Conservation (phyloP, 1,140 invertebrate genomes). For the Aphelinus certus region DNA sequence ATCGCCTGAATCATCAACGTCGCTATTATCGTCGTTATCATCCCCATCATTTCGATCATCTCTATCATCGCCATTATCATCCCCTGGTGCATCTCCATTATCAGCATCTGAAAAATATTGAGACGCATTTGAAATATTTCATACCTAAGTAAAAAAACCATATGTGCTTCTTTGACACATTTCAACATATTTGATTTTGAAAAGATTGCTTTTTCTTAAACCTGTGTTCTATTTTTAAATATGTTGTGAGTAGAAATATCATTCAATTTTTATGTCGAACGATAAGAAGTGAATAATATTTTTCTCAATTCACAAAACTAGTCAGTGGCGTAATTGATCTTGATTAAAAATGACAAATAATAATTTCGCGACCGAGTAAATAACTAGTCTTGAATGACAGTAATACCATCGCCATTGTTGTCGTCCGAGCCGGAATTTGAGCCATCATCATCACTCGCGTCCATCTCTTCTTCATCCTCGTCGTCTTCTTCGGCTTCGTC, state of each 20-base stretch:
- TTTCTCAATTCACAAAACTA: conserved; percentile 4
- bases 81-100: conserved; percentile 53
- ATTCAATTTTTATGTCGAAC: neutral
- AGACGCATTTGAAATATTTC: too few species aligned
- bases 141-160: too few species aligned
- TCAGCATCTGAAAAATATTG: conserved; percentile 47
- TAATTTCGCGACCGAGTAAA: too few species aligned
- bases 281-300: too few species aligned
- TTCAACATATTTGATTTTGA: too few species aligned
- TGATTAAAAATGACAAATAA: too few species aligned
- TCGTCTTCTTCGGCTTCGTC: conserved; percentile 80
- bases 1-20: conserved; percentile 58
- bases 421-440: conserved; percentile 67
- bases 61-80: conserved; percentile 61
- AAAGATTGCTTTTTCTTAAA: too few species aligned
- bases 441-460: conserved; percentile 64
- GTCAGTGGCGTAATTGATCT: neutral
- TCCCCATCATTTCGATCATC: conserved; percentile 60
- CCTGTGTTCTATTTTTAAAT: too few species aligned
- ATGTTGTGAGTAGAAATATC: neutral
- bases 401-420: conserved; percentile 68
- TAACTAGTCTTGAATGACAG: conserved; percentile 12
- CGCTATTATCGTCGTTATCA: conserved; percentile 60
- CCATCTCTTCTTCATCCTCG: conserved; percentile 72
- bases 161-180: too few species aligned